A percentile compares a stretch with the other conserved stretches of the same genome.
These are phyloP conservation scores for Thaumetopoea pityocampa DNA, from an alignment of 1,140 invertebrate genomes.

Conservation along the genomic window DNA sequence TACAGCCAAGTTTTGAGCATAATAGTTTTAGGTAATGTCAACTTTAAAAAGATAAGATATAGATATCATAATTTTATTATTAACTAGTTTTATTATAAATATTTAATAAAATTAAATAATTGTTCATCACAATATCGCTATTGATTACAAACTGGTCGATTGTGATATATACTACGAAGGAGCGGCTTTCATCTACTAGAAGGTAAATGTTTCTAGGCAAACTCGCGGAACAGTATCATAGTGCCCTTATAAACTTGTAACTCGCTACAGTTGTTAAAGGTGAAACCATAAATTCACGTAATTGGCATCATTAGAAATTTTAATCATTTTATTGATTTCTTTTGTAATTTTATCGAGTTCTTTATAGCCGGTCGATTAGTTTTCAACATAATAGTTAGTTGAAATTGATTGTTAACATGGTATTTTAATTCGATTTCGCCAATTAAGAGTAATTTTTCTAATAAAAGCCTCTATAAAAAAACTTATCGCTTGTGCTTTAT, in stretches of 20 bases:
- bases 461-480: conserved; percentile 35
- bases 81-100: too few species aligned
- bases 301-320: conserved; percentile 69
- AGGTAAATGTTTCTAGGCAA: conserved; percentile 9
- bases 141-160: conserved; percentile 11
- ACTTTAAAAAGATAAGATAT: too few species aligned
- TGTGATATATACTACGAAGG: conserved; percentile 8
- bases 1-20: too few species aligned
- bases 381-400: conserved; percentile 60
- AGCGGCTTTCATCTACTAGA: too few species aligned
- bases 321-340: conserved; percentile 71
- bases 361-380: conserved; percentile 59
- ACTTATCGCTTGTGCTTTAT: conserved; percentile 26
- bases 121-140: too few species aligned
- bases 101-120: too few species aligned
- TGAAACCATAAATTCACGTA: conserved; percentile 64
- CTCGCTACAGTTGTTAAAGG: conserved; percentile 40
- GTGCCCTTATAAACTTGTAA: conserved; percentile 19
- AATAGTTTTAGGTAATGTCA: too few species aligned
- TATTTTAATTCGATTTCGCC: conserved; percentile 60
- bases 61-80: too few species aligned
- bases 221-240: conserved; percentile 8
- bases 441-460: conserved; percentile 48
- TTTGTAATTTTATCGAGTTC: conserved; percentile 68
- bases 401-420: conserved; percentile 65